Evolutionary conservation across 1,140 invertebrate genomes (phyloP).

Genomic region (Chironomus striatipennis): DNA sequence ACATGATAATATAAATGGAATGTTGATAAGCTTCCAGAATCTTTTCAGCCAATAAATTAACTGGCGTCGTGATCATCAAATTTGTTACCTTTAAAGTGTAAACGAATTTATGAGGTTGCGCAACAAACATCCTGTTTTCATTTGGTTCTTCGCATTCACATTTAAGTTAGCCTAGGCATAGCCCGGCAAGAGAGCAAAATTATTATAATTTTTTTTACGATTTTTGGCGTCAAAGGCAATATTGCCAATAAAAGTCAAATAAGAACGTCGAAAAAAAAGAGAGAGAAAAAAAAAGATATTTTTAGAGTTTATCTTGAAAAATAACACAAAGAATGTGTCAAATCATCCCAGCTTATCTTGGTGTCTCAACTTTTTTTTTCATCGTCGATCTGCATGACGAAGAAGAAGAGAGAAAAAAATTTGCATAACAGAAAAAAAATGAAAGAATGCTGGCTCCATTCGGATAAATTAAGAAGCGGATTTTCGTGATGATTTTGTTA

Average conservation of each 20-base stretch:
- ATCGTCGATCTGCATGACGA: no score
- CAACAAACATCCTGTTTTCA: background rate
- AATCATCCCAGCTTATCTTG: background rate
- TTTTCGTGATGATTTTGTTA: background rate
- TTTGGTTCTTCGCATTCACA: background rate
- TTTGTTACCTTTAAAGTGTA: no score
- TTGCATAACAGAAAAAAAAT: background rate
- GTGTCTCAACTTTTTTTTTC: background rate
- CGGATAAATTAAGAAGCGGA: conserved; percentile 22
- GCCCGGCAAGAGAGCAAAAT: background rate
- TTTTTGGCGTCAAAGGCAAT: background rate
- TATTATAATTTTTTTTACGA: conserved; percentile 1
- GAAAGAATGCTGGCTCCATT: conserved; percentile 3
- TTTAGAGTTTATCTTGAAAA: background rate
- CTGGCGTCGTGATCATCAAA: no score
- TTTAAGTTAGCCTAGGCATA: conserved; percentile 1
- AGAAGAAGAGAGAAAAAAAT: background rate
- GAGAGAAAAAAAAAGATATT: background rate
- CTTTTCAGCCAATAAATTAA: no score
- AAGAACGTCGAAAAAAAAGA: background rate
- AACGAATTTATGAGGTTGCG: no score
- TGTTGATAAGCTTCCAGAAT: no score
- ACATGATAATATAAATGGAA: no score
- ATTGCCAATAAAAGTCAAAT: background rate
- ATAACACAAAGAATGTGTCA: background rate